These are phyloP conservation scores for Nothobranchius kuhntae DNA, from an alignment of 2,113 vertebrate genomes.

Conservation along the genomic window DNA sequence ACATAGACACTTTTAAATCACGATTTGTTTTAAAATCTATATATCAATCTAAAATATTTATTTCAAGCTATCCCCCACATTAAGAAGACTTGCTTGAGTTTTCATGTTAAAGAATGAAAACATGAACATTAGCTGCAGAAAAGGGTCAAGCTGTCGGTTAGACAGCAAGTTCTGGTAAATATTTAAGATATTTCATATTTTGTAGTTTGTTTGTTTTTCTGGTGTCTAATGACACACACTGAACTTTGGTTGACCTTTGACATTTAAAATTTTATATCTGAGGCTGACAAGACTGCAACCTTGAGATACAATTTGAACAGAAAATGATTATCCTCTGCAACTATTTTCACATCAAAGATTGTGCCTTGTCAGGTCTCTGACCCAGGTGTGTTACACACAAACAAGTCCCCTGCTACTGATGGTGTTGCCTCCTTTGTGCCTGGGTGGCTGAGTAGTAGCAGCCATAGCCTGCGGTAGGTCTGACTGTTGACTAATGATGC, in stretches of 20 bases:
- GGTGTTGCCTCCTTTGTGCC: constrained; percentile 7
- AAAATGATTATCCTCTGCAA: constrained; percentile 8
- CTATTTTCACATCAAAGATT: neutral
- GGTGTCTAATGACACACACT: neutral
- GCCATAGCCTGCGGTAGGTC: constrained; percentile 38
- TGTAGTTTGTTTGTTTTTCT: neutral
- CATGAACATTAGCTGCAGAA: no score
- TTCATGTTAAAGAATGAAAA: no score
- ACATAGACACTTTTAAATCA: no score
- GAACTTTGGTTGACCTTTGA: constrained; percentile 7
- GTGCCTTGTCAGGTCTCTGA: constrained; percentile 1
- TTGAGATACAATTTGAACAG: neutral
- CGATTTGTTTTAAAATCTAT: no score
- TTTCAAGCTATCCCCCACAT: no score
- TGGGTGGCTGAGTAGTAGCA: constrained; percentile 36
- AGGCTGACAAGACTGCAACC: neutral
- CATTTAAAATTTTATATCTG: constrained; percentile 9
- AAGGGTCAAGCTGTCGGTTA: neutral
- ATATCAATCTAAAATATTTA: no score
- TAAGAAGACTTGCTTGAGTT: no score
- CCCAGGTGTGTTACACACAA: neutral
- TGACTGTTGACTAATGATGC: constrained; percentile 61
- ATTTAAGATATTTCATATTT: neutral
- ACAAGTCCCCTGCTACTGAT: constrained; percentile 3
- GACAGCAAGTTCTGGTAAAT: neutral